Percentiles rank a stretch among this genome's conserved stretches.
Conservation (phyloP, 2,113 vertebrate genomes). For the Ptilorrhoa leucosticta region DNA sequence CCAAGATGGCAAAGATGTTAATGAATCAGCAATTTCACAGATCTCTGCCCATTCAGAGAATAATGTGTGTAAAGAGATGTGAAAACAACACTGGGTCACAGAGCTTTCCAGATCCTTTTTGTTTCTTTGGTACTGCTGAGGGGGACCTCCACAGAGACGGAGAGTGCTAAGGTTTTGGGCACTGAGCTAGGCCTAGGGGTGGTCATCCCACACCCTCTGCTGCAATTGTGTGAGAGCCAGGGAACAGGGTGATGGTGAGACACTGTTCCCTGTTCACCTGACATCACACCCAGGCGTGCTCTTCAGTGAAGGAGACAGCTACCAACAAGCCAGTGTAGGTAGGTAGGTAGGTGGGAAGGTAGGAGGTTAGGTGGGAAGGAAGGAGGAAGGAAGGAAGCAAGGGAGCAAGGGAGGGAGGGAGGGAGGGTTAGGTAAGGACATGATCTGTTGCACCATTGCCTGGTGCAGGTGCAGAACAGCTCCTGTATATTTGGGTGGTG, state of each 20-base stretch:
- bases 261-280: not conserved
- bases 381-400: not conserved
- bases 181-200: not conserved
- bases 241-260: not conserved
- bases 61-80: not conserved
- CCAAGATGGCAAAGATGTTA: slow-evolving; percentile 9
- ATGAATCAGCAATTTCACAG: slow-evolving; percentile 38
- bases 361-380: not conserved
- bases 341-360: not conserved
- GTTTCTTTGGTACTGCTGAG: not conserved
- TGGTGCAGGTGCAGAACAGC: not conserved
- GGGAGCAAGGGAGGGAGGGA: not conserved
- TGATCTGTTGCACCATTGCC: not conserved
- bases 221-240: not conserved
- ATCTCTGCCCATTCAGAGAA: slow-evolving; percentile 1
- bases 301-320: not conserved
- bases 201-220: not conserved
- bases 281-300: not conserved
- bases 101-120: not conserved
- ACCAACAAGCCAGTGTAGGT: not conserved
- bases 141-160: not conserved
- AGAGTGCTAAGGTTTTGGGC: not conserved
- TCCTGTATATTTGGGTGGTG: not conserved
- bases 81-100: not conserved
- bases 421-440: not conserved